phyloP scores from a whole-genome alignment of 2,888 invertebrate genomes.

The Agrochola litura region DNA sequence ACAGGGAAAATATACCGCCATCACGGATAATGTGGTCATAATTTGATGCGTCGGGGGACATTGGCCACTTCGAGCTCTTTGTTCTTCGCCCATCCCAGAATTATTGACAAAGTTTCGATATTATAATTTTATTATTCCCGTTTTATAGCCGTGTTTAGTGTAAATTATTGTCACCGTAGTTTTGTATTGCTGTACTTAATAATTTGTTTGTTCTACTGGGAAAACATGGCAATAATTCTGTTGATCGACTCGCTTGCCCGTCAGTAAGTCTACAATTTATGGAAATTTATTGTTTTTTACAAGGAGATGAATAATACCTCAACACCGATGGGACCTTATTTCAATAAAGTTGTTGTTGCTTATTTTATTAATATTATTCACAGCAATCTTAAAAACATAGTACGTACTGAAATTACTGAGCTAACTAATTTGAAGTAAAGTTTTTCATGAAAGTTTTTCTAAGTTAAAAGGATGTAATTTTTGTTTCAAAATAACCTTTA shows the following conservation, averaged over 20 bases:
- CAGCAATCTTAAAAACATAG: background rate
- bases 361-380: background rate
- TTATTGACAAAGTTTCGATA: constrained; percentile 78
- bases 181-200: constrained; percentile 63
- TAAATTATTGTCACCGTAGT: constrained; percentile 76
- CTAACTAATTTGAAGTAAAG: background rate
- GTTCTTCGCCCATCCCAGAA: constrained; percentile 72
- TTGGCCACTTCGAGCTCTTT: constrained; percentile 68
- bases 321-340: background rate
- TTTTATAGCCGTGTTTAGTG: constrained; percentile 76
- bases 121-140: constrained; percentile 75
- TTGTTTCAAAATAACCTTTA: constrained; percentile 9
- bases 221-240: constrained; percentile 57
- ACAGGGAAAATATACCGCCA: constrained; percentile 61
- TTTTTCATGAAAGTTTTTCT: background rate
- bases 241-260: constrained; percentile 38
- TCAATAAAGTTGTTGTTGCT: background rate
- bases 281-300: constrained; percentile 22
- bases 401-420: background rate
- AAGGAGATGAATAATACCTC: background rate
- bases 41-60: constrained; percentile 72
- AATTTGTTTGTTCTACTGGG: constrained; percentile 60
- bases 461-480: background rate
- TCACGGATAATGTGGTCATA: constrained; percentile 72
- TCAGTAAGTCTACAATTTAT: constrained; percentile 38